These are phyloP conservation scores for Periphyllus acericola DNA, from an alignment of 2,888 invertebrate species.

Conservation along the genomic window DNA sequence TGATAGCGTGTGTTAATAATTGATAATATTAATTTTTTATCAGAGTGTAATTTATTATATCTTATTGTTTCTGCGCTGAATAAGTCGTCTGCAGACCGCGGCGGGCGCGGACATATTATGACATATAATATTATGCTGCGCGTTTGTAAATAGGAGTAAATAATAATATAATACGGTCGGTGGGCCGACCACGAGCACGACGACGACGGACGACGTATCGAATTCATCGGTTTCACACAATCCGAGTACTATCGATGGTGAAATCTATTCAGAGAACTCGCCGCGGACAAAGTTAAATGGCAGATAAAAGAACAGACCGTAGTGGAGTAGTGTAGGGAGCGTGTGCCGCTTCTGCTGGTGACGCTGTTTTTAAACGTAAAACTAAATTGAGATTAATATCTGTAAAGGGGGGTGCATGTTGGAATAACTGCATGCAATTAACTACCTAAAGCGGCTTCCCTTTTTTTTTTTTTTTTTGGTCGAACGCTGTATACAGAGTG, in stretches of 20 bases:
- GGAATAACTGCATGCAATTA: constrained; percentile 60
- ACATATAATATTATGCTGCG: too few relatives aligned
- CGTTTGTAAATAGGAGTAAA: neutral
- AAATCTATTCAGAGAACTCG: constrained; percentile 39
- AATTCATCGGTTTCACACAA: constrained; percentile 56
- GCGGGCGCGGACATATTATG: too few relatives aligned
- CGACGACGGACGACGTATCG: constrained; percentile 27
- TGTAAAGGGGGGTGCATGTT: constrained; percentile 42
- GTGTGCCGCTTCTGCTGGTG: constrained; percentile 57
- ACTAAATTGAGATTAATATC: constrained; percentile 62
- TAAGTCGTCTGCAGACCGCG: too few relatives aligned
- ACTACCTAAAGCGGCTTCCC: constrained; percentile 59
- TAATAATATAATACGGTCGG: neutral
- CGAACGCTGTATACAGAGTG: constrained; percentile 17
- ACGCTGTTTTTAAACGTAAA: constrained; percentile 61
- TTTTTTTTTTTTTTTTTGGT: constrained; percentile 20
- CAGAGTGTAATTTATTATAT: too few relatives aligned
- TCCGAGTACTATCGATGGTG: constrained; percentile 8
- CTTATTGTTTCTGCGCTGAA: too few relatives aligned
- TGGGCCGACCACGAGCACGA: neutral
- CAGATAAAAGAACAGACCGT: constrained; percentile 46
- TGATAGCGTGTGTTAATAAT: too few relatives aligned
- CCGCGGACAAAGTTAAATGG: constrained; percentile 49
- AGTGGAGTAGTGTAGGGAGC: neutral
- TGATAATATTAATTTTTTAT: too few relatives aligned